Base-by-base conservation (phyloP, 2,113 vertebrate genomes). In the Acrocephalus kingi region DNA sequence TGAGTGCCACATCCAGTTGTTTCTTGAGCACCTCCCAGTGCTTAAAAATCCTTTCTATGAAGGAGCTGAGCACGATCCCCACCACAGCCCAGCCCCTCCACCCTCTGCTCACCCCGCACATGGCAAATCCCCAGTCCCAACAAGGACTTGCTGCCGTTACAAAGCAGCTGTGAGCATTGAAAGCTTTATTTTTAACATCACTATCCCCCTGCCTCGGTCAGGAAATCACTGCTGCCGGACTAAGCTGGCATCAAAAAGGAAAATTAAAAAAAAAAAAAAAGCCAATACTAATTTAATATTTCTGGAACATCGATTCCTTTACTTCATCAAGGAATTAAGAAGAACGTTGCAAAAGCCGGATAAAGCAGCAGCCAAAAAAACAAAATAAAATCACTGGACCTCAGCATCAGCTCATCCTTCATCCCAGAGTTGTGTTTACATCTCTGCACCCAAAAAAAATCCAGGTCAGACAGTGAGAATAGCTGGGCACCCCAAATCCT, bases 251-350 rank as follows among this genome's bases (percentile, higher is more conserved):
- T 72, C 78, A 73, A 87, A 83, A 84, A 41, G 11, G 3, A 2
- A 4, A 41, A 85, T 13, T 31, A 37, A 67, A 46, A 79, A 33
- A 28, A 66, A 37, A 37, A 15, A 18, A 25, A n/a, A 24, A 55
- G 4, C 30, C 58, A 35, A 54, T 9, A 52, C 90, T 84, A 67
- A 92, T 86, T 95, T 95, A 93, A 94, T 78, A 71, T 77, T 93
- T 94, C 88, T 94, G 90, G 89, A 95, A 93, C 95, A 92, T 92
- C 85, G 5, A 84, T 77, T 95, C 94, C 95, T 96, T 94, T 6
- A 83, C 93, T 94, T 94, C 87, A 88, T 14, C 4, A 7, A 61
- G 55, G 87, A 84, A 56, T 85, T 87, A 87, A 63, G 55, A 61
- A 22, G 69, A 75, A 62, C 2, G 41, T 39, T 89, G 89, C 0